A percentile compares a stretch with the other conserved stretches of the same genome.
These are phyloP conservation scores for Ispidina picta DNA, from an alignment of 2,797 vertebrate genomes.

Conservation along the genomic window DNA sequence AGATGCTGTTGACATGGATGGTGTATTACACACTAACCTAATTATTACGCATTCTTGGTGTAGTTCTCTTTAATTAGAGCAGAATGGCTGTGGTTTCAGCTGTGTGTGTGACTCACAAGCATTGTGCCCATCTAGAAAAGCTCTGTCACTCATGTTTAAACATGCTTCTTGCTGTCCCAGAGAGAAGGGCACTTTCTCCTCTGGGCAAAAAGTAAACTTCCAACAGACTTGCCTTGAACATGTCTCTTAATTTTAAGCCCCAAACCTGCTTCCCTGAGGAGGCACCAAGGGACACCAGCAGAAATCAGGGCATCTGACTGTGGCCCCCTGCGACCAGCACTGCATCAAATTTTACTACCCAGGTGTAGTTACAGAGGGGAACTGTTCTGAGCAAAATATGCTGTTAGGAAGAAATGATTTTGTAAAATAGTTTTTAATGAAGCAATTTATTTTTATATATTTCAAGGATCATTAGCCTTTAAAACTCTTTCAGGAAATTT, in stretches of 20 bases:
- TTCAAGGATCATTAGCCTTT: constrained; percentile 62
- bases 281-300: not conserved
- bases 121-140: not conserved
- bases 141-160: not conserved
- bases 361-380: constrained; percentile 42
- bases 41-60: constrained; percentile 65
- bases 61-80: constrained; percentile 67
- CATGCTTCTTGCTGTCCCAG: not conserved
- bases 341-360: constrained; percentile 61
- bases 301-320: not conserved
- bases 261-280: not conserved
- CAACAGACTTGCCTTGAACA: not conserved
- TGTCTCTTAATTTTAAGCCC: not conserved
- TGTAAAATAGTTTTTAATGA: constrained; percentile 71
- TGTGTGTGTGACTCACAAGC: constrained; percentile 21
- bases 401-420: constrained; percentile 51
- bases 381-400: constrained; percentile 38
- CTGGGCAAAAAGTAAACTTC: not conserved
- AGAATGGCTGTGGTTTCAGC: constrained; percentile 43
- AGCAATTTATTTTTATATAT: constrained; percentile 68
- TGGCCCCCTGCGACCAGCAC: not conserved
- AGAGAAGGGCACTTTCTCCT: not conserved
- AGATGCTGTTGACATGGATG: constrained; percentile 35
- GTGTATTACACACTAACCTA: constrained; percentile 33
- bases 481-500: constrained; percentile 57